Evolutionary conservation across 1,140 invertebrate genomes (phyloP).

Genomic region (Drosophila rhopaloa): DNA sequence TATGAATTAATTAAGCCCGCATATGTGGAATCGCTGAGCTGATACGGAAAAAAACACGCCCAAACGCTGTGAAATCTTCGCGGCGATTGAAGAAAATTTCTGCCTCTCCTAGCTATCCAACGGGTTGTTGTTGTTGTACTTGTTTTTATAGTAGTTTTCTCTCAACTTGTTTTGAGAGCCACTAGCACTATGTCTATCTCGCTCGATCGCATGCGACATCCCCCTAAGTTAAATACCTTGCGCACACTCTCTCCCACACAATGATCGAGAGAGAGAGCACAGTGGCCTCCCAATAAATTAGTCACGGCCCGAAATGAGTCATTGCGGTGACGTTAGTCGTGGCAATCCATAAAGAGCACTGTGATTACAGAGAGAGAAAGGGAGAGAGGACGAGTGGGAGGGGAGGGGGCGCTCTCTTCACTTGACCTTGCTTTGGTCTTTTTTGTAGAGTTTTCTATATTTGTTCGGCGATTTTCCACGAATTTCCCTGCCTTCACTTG

Average conservation of each 20-base stretch:
- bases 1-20: conserved; percentile 40
- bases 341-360: conserved; percentile 25
- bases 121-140: conserved; percentile 23
- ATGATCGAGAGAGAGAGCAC: conserved; percentile 28
- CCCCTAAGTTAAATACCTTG: conserved; percentile 42
- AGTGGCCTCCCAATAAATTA: conserved; percentile 41
- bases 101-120: conserved; percentile 27
- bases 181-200: conserved; percentile 14
- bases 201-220: conserved; percentile 6
- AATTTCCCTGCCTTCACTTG: conserved; percentile 38
- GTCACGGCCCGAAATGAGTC: conserved; percentile 46
- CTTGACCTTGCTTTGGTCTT: conserved; percentile 79
- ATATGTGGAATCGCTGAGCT: conserved; percentile 15
- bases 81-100: conserved; percentile 59
- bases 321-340: conserved; percentile 60
- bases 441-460: conserved; percentile 75
- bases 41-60: conserved; percentile 64
- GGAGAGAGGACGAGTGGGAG: background rate
- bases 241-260: conserved; percentile 67
- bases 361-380: background rate
- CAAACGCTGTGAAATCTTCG: conserved; percentile 76
- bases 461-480: conserved; percentile 65
- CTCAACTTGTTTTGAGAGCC: conserved; percentile 31
- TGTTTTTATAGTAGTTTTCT: conserved; percentile 23
- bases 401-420: conserved; percentile 32